These are phyloP conservation scores for Turdus rufiventris DNA, from an alignment of 2,113 vertebrate genomes.

Conservation along the genomic window DNA sequence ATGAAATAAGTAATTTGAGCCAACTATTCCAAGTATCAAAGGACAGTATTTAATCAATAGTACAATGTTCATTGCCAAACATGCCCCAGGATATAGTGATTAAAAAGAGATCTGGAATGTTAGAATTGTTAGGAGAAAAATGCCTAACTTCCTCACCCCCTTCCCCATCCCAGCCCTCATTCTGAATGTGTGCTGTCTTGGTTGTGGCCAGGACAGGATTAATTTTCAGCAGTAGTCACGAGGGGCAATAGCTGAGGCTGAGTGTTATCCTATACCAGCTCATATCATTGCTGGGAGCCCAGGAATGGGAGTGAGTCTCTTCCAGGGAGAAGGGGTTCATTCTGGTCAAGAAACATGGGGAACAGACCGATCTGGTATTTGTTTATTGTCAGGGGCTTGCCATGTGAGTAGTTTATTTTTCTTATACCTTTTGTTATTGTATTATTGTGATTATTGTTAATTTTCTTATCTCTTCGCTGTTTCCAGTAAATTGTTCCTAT, in stretches of 20 bases:
- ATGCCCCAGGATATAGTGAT: neutral
- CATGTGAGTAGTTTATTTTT: neutral
- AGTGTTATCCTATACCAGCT: neutral
- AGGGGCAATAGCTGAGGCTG: neutral
- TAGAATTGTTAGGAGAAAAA: neutral
- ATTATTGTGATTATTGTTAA: too few species aligned
- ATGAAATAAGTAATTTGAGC: neutral
- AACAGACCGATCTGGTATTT: rapidly evolving
- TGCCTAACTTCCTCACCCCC: too few species aligned
- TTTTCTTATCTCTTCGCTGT: too few species aligned
- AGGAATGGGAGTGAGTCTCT: neutral
- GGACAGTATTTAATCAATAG: neutral
- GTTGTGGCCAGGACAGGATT: neutral
- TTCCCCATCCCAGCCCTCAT: neutral
- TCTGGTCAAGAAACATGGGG: rapidly evolving
- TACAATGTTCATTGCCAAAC: neutral
- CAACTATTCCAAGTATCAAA: neutral
- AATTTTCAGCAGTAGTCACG: neutral
- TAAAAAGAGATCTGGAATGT: neutral
- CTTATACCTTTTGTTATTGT: too few species aligned
- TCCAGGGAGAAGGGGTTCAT: neutral
- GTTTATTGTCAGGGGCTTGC: neutral
- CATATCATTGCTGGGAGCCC: neutral
- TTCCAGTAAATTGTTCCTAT: too few species aligned
- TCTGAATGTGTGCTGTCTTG: neutral